Conservation (phyloP, 2,888 invertebrate species). For the Agriopis marginaria region DNA sequence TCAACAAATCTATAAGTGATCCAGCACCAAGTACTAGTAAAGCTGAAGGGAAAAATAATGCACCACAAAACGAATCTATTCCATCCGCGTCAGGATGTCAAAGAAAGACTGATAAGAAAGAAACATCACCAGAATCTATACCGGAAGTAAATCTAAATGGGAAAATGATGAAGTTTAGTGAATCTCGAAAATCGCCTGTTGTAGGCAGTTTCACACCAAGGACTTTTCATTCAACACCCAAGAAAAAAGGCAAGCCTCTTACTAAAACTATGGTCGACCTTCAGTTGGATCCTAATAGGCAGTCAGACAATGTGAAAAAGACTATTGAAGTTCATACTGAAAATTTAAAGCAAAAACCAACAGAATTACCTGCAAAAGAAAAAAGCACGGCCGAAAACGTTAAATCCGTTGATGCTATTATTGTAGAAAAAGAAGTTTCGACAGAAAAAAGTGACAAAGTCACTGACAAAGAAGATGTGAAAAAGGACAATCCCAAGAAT, state of each 20-base stretch:
- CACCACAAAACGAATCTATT: slow-evolving; percentile 53
- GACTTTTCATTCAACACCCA: slow-evolving; percentile 81
- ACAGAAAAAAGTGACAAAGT: background rate
- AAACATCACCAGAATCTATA: slow-evolving; percentile 61
- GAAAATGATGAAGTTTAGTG: slow-evolving; percentile 75
- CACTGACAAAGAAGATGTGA: slow-evolving; percentile 9
- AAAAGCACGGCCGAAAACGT: slow-evolving; percentile 42
- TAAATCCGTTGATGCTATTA: slow-evolving; percentile 15
- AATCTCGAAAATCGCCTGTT: slow-evolving; percentile 76
- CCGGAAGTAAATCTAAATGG: slow-evolving; percentile 71
- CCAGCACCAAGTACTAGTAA: slow-evolving; percentile 52
- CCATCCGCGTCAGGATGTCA: slow-evolving; percentile 49
- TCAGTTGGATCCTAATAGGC: slow-evolving; percentile 76
- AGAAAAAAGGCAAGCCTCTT: slow-evolving; percentile 78
- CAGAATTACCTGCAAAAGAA: slow-evolving; percentile 50
- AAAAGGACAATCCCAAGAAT: slow-evolving; percentile 10
- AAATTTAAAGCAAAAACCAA: slow-evolving; percentile 60
- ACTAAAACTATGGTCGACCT: slow-evolving; percentile 81
- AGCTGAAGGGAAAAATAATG: slow-evolving; percentile 59
- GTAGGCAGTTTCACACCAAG: slow-evolving; percentile 75
- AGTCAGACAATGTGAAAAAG: slow-evolving; percentile 78
- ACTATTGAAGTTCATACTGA: slow-evolving; percentile 82
- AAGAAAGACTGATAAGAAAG: slow-evolving; percentile 54
- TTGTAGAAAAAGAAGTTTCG: slow-evolving; percentile 5
- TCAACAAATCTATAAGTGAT: slow-evolving; percentile 65